Percentiles rank a stretch among this genome's conserved stretches.
Evolutionary conservation across 2,888 invertebrate genomes (phyloP).

Genomic region (Abrostola tripartita): DNA sequence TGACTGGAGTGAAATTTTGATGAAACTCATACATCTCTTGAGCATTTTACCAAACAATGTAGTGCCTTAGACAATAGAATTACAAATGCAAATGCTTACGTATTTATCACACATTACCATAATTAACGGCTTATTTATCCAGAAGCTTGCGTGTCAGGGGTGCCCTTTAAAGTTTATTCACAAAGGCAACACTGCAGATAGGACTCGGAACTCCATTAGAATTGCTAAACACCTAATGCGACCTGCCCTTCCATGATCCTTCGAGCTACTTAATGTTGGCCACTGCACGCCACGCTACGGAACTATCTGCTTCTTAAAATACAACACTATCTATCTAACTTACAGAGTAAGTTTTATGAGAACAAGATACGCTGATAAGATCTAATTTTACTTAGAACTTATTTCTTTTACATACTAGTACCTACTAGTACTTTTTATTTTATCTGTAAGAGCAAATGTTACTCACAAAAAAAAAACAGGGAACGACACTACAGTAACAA

Average conservation of each 20-base stretch:
- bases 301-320: constrained; percentile 38
- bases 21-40: too few relatives aligned
- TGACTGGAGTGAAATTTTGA: too few relatives aligned
- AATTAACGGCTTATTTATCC: constrained; percentile 68
- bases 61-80: constrained; percentile 13
- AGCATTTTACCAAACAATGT: too few relatives aligned
- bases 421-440: background rate
- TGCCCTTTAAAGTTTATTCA: constrained; percentile 64
- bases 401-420: constrained; percentile 15
- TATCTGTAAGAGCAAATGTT: too few relatives aligned
- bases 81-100: constrained; percentile 40
- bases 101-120: constrained; percentile 60
- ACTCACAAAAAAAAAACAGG: too few relatives aligned
- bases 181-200: constrained; percentile 63
- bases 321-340: constrained; percentile 35
- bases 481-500: too few relatives aligned
- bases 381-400: constrained; percentile 29
- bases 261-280: constrained; percentile 46
- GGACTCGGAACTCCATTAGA: constrained; percentile 66
- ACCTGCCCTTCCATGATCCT: constrained; percentile 61
- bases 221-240: constrained; percentile 69
- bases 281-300: constrained; percentile 51
- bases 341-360: constrained; percentile 55
- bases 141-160: constrained; percentile 65
- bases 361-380: constrained; percentile 55